Base-by-base conservation (phyloP, 2,113 vertebrate species). In the Gavia stellata region DNA sequence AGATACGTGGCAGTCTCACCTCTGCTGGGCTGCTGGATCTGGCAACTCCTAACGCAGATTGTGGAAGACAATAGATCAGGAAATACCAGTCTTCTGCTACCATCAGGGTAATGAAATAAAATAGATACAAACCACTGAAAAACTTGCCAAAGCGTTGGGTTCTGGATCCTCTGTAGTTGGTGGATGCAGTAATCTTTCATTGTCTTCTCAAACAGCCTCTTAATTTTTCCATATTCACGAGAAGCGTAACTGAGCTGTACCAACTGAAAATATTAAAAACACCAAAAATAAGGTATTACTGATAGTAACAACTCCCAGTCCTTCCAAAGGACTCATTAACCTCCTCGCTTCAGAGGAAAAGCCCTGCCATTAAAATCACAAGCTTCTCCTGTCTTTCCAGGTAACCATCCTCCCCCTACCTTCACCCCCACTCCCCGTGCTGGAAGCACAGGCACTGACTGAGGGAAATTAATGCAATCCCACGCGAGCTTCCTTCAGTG, bases 111-210 rank as follows among this genome's bases (percentile, higher is more conserved):
- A 77, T 28, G 34, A 82, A 92, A 81, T 67, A 38, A 68, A 55
- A 38, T 9, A 62, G 88, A 75, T 81, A 98, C 98, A 40, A 97
- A 99, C 99, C 99, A 99, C 50, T 99, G 97, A 94, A 98, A 99
- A 70, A 98, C 40, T 68, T 96, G 97, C 98, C 98, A 98, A 84
- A 99, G 98, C 14, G 97, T 93, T 3, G 95, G 96, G 66, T 99
- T 99, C 96, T 98, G 98, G 91, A 99, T 98, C 96, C 98, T 99
- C 85, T 98, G 96, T 68, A 99, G 97, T 59, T 81, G 98, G 67
- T 84, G 86, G 59, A 99, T 98, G 88, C 12, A 97, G 45, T 93
- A 97, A 21, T 25, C 40, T 49, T 97, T 96, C 98, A 99, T 98
- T 1, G 99, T 99, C 47, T 86, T 59, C 78, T 90, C 90, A 93